phyloP scores from a whole-genome alignment of 2,113 vertebrate species.

The Stigmatopora nigra region DNA sequence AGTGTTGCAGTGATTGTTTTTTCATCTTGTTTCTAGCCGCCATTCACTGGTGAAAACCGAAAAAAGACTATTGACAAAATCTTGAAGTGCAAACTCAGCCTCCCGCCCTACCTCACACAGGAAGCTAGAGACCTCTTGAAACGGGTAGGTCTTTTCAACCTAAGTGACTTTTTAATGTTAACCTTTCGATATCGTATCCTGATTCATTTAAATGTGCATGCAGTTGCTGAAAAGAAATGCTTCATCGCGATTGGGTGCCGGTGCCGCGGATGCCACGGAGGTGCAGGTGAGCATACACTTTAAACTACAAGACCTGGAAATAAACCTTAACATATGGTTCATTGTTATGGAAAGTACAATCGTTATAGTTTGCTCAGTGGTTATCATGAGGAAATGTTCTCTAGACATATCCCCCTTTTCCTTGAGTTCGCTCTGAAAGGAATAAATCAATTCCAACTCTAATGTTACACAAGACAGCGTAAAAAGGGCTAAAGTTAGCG shows the following conservation, averaged over 20 bases:
- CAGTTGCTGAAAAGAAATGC: constrained; percentile 99
- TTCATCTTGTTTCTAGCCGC: constrained; percentile 70
- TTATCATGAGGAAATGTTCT: not conserved
- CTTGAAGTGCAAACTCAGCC: constrained; percentile 98
- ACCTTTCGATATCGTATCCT: not conserved
- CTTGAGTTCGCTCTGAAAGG: not conserved
- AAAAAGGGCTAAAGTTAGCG: not conserved
- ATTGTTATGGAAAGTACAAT: too few species aligned
- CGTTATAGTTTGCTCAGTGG: not conserved
- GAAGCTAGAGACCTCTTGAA: constrained; percentile 99
- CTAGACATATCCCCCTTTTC: not conserved
- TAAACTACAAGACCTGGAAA: not conserved
- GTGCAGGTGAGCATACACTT: constrained; percentile 78
- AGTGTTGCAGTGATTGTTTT: not conserved
- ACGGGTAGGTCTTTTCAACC: constrained; percentile 73
- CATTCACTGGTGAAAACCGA: constrained; percentile 96
- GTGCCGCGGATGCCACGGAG: constrained; percentile 87
- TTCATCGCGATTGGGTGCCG: constrained; percentile 90
- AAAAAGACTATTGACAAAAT: constrained; percentile 99
- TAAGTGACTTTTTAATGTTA: not conserved
- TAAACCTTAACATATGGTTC: not conserved
- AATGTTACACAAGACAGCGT: not conserved
- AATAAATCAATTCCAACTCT: not conserved
- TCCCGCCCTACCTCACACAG: constrained; percentile 99
- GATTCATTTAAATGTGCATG: constrained; percentile 6